Conservation (phyloP, 2,888 invertebrate species). For the Tachina lurida region DNA sequence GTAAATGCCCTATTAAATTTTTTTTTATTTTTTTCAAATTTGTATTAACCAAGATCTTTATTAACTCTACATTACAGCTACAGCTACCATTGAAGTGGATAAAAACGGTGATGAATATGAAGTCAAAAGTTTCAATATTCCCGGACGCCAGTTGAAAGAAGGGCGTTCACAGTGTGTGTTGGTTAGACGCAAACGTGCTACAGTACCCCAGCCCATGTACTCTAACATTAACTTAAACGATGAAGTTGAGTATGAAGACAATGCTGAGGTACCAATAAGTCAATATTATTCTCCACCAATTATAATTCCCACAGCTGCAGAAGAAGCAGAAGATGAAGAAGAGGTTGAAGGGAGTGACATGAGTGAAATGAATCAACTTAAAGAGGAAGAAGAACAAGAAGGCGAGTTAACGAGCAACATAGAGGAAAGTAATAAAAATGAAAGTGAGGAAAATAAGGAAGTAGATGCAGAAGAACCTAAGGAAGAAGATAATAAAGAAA, state of each 20-base stretch:
- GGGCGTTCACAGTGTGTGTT: conserved; percentile 78
- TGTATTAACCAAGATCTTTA: no score
- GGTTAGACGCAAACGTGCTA: conserved; percentile 76
- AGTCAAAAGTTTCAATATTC: conserved; percentile 77
- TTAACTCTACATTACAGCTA: conserved; percentile 59
- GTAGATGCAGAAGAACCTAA: background rate
- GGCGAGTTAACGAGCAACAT: background rate
- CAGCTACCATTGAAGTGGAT: conserved; percentile 77
- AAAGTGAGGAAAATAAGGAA: background rate
- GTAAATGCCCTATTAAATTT: no score
- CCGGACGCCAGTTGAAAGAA: conserved; percentile 77
- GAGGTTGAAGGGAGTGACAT: background rate
- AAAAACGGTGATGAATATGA: conserved; percentile 79
- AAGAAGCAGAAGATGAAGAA: no score
- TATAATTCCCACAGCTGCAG: background rate
- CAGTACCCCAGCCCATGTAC: conserved; percentile 56
- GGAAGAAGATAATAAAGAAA: background rate
- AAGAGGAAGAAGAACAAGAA: background rate
- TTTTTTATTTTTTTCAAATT: no score
- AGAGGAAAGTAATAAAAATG: conserved; percentile 4
- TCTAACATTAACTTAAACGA: conserved; percentile 33
- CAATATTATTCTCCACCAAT: conserved; percentile 35
- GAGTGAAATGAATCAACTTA: background rate
- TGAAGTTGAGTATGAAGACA: conserved; percentile 37
- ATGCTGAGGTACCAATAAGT: conserved; percentile 15